phyloP scores from a whole-genome alignment of 2,113 vertebrate species.

The Pseudois nayaur region DNA sequence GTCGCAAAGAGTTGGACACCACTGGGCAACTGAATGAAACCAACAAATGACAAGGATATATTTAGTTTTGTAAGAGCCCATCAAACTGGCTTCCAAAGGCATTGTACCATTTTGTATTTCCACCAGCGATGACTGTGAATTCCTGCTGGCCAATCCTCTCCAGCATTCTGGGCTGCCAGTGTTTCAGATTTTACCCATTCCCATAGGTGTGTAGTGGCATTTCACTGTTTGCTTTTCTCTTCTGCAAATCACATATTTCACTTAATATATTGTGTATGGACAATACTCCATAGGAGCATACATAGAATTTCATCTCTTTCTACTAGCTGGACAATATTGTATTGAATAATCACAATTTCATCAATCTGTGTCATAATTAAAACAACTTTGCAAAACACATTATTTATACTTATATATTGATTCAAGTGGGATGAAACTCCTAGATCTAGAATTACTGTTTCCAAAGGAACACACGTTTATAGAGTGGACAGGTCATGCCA shows the following conservation, averaged over 20 bases:
- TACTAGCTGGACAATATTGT: not conserved
- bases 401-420: not conserved
- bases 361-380: not conserved
- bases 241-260: not conserved
- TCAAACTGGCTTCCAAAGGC: not conserved
- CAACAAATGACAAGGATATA: not conserved
- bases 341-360: not conserved
- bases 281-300: not conserved
- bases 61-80: not conserved
- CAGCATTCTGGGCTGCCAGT: too few relatives aligned
- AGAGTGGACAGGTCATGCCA: too few relatives aligned
- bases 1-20: not conserved
- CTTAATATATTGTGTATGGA: not conserved
- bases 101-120: too few relatives aligned
- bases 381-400: not conserved
- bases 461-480: not conserved
- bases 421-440: not conserved
- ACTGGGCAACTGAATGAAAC: not conserved
- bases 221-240: too few relatives aligned
- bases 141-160: too few relatives aligned
- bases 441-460: not conserved
- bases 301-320: not conserved
- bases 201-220: not conserved
- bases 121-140: too few relatives aligned
- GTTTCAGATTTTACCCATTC: not conserved